Base-by-base conservation (phyloP, 2,888 invertebrate species). In the Drosophila melanosoma region DNA sequence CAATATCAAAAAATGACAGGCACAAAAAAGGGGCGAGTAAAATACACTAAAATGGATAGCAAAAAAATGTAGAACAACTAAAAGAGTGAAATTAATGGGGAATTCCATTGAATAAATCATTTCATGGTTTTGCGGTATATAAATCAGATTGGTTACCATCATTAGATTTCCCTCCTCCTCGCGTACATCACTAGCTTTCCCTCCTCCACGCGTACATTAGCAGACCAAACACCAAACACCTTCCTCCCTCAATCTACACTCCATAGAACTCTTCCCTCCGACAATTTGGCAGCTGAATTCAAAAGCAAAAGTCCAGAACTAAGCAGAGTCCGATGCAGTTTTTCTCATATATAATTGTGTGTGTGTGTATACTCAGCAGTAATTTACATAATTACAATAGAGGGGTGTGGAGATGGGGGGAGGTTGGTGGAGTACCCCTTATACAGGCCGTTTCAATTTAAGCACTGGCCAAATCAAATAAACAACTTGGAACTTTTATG, bases 71-170 rank as follows among this genome's bases (percentile, higher is more conserved):
- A 38, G 49, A 53, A 17, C 35, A 33, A 45, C 15, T 23, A 45
- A 29, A 33, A 73, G 42, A 68, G 70, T 63, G 53, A 58, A 59
- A 71, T 52, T 73, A 62, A 62, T 60, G 66, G 77, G 69, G 66
- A 75, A 66, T 67, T 69, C 48, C 65, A 66, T 61, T 57, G 38
- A 56, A 57, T 57, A 71, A 73, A 87, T 89, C 79, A 89, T 89
- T 87, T 87, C 79, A 85, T 89, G 87, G 86, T 67, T 83, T 77
- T 63, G 69, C 70, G 77, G 70, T 81, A 74, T 85, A 77, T 77
- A 87, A 89, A 85, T 89, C 86, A 74, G 80, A 87, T 81, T 60
- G 75, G 62, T 65, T 74, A 76, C 45, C 45, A 23, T 20, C 23
- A 45, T 23, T 23, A 23, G 20, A 15, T 23, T 45, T 15, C 15